Evolutionary conservation across 1,140 invertebrate genomes (phyloP).

Genomic region (Pantala flavescens): DNA sequence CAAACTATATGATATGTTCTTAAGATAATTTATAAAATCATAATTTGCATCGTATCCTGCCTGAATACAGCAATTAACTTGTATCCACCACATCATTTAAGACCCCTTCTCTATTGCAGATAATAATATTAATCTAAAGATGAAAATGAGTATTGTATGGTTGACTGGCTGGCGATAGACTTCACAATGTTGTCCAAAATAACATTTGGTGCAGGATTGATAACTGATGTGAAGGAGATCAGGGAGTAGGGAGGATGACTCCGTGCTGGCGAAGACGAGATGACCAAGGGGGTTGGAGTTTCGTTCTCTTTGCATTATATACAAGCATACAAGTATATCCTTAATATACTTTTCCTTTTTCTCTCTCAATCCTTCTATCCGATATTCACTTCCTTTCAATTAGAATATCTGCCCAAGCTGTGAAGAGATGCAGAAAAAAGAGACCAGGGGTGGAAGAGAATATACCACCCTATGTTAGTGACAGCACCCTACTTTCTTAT

Average conservation of each 20-base stretch:
- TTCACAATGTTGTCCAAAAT: not conserved
- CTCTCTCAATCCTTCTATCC: not conserved
- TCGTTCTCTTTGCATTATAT: constrained; percentile 2
- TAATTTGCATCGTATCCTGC: not conserved
- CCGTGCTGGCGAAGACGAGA: constrained; percentile 1
- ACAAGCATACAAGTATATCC: constrained; percentile 5
- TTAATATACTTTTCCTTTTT: not conserved
- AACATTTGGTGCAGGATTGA: not conserved
- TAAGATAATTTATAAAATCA: not conserved
- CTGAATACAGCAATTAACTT: not conserved
- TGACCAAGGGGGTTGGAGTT: constrained; percentile 5
- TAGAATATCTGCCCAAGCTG: not conserved
- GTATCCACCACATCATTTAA: not conserved
- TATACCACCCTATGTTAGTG: not conserved
- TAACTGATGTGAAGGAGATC: not conserved
- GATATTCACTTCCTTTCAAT: constrained; percentile 6
- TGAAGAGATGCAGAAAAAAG: not conserved
- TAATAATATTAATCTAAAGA: not conserved
- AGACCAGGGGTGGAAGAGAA: not conserved
- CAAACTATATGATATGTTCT: too few relatives aligned
- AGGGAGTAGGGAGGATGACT: not conserved
- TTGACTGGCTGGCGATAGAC: not conserved
- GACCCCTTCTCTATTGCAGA: not conserved
- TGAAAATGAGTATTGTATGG: not conserved
- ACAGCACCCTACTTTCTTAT: not conserved